Percentiles rank a stretch among this genome's conserved stretches.
phyloP scores from a whole-genome alignment of 1,140 invertebrate species.

The Meloidogyne hapla region DNA sequence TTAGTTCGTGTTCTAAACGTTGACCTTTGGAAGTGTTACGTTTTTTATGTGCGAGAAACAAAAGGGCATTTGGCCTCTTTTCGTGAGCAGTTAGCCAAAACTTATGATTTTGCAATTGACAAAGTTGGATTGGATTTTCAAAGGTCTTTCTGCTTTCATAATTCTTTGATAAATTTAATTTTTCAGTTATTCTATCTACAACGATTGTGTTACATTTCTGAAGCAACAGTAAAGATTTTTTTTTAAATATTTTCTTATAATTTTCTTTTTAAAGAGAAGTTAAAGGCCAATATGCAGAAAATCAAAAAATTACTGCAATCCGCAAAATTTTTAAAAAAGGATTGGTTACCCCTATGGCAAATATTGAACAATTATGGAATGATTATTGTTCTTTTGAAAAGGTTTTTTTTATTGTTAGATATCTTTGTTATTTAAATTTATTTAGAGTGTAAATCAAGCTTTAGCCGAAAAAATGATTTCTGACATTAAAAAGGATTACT shows the following conservation, averaged over 20 bases:
- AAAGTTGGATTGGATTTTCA: constrained; percentile 91
- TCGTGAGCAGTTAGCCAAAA: constrained; percentile 31
- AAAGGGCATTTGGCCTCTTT: constrained; percentile 60
- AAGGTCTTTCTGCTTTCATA: constrained; percentile 1
- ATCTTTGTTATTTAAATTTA: constrained; percentile 65
- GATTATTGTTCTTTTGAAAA: constrained; percentile 82
- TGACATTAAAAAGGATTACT: constrained; percentile 78
- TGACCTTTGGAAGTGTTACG: constrained; percentile 95
- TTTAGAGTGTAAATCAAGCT: constrained; percentile 92
- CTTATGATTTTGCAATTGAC: constrained; percentile 86
- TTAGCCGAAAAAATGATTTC: constrained; percentile 91
- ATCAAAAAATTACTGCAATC: constrained; percentile 96
- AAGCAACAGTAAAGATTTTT: constrained; percentile 88
- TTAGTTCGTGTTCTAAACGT: constrained; percentile 93
- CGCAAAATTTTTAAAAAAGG: constrained; percentile 92
- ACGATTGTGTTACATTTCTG: constrained; percentile 93
- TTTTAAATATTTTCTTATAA: too few relatives aligned
- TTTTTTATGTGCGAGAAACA: constrained; percentile 80
- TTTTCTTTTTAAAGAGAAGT: constrained; percentile 72
- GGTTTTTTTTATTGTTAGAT: constrained; percentile 35
- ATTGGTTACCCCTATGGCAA: constrained; percentile 92
- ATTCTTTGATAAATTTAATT: constrained; percentile 82
- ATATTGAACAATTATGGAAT: constrained; percentile 96
- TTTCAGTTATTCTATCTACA: constrained; percentile 47
- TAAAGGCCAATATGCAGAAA: constrained; percentile 95